phyloP scores from a whole-genome alignment of 2,113 vertebrate genomes.

The Leucosticte australis region DNA sequence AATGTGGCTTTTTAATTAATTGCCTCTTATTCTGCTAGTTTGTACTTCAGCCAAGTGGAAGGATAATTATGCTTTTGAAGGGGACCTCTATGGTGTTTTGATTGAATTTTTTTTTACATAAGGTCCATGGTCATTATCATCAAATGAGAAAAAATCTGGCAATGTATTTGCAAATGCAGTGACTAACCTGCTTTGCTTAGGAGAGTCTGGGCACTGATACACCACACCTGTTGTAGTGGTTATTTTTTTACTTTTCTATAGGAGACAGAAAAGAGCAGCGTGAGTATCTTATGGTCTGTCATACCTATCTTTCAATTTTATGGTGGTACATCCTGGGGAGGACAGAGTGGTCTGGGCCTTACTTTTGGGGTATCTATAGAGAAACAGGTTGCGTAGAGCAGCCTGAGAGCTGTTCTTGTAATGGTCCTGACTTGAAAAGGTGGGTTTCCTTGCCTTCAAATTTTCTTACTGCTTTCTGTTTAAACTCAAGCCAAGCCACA shows the following conservation, averaged over 20 bases:
- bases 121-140: neutral
- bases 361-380: neutral
- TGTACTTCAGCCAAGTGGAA: neutral
- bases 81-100: neutral
- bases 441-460: neutral
- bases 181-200: neutral
- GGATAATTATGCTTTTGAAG: neutral
- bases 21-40: neutral
- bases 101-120: neutral
- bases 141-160: neutral
- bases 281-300: neutral
- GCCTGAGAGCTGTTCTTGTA: neutral
- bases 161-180: neutral
- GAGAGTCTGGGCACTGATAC: neutral
- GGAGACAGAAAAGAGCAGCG: neutral
- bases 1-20: neutral
- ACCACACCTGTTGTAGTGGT: neutral
- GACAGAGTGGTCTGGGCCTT: neutral
- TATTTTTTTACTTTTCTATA: neutral
- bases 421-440: neutral
- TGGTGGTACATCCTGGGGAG: accelerated
- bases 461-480: neutral
- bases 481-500: slow-evolving; percentile 27
- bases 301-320: accelerated
- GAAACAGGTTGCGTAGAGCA: neutral